phyloP scores from a whole-genome alignment of 2,113 vertebrate species.

The Poeciliopsis occidentalis region DNA sequence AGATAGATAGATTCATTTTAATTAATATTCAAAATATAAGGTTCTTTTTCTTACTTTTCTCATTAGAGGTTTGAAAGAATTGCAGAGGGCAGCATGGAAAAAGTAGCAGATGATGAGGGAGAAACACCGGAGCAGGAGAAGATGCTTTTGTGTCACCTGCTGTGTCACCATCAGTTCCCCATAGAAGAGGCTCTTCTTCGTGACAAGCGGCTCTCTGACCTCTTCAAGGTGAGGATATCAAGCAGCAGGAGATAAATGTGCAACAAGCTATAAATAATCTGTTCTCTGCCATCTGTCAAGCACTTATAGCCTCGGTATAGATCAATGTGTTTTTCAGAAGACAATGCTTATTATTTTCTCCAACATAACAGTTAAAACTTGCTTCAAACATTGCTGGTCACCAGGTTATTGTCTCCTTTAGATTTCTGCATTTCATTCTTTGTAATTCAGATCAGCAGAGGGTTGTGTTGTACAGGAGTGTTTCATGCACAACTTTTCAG shows the following conservation, averaged over 20 bases:
- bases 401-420: not conserved
- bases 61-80: constrained; percentile 73
- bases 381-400: not conserved
- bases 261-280: constrained; percentile 37
- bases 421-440: not conserved
- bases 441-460: not conserved
- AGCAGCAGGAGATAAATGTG: constrained; percentile 44
- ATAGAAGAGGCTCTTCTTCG: constrained; percentile 89
- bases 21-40: no score
- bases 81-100: constrained; percentile 80
- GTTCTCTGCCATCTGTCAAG: constrained; percentile 55
- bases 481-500: no score
- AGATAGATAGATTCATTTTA: no score
- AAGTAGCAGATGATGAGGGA: constrained; percentile 83
- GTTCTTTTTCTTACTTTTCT: no score
- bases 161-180: constrained; percentile 93
- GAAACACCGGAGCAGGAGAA: constrained; percentile 92
- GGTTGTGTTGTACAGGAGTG: no score
- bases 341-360: not conserved
- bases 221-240: constrained; percentile 89
- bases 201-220: constrained; percentile 94
- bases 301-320: not conserved
- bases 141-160: constrained; percentile 84
- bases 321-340: not conserved
- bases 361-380: not conserved